Conservation (phyloP, 2,113 vertebrate genomes). For the Cyanoramphus novaezelandiae region DNA sequence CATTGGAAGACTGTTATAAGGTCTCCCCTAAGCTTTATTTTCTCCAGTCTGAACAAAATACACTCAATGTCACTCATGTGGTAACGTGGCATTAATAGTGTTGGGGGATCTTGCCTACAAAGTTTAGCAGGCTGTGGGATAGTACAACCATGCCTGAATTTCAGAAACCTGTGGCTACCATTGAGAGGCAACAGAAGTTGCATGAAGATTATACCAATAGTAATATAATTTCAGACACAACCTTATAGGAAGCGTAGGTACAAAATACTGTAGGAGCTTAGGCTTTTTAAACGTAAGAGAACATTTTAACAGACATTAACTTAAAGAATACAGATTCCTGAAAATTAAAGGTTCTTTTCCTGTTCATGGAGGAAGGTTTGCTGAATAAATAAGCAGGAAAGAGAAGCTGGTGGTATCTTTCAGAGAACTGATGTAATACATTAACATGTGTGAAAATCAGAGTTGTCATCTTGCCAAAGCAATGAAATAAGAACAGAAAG, state of each 20-base stretch:
- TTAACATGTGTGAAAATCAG: background rate
- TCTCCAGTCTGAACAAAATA: background rate
- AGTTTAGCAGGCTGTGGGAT: background rate
- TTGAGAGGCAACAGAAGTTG: background rate
- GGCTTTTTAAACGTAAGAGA: slow-evolving; percentile 6
- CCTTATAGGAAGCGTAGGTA: background rate
- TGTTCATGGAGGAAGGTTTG: background rate
- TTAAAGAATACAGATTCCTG: slow-evolving; percentile 10
- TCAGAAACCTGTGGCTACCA: background rate
- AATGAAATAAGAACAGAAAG: slow-evolving; percentile 15
- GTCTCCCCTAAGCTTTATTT: background rate
- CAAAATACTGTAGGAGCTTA: background rate
- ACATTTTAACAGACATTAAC: slow-evolving; percentile 7
- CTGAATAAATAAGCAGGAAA: background rate
- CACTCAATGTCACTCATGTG: background rate
- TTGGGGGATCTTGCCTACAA: background rate
- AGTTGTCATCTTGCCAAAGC: background rate
- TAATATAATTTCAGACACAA: background rate
- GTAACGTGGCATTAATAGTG: rapidly evolving
- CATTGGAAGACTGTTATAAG: background rate
- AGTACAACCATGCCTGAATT: background rate
- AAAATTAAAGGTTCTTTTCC: slow-evolving; percentile 25
- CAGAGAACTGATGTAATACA: background rate
- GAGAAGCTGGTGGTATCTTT: background rate
- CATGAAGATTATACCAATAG: background rate